These are phyloP conservation scores for Chanos chanos DNA, from an alignment of 2,797 vertebrate genomes.

Conservation along the genomic window DNA sequence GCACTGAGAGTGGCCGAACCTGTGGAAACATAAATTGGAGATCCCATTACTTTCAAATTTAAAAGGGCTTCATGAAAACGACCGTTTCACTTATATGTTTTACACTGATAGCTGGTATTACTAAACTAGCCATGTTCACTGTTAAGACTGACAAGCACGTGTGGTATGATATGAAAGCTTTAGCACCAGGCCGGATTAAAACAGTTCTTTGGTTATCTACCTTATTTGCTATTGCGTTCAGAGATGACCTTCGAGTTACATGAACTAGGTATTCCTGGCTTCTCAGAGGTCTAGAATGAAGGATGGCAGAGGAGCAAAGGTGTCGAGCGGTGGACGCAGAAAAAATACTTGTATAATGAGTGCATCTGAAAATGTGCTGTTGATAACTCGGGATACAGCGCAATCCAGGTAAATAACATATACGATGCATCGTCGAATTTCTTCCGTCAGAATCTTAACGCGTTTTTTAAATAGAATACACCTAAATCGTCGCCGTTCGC, in stretches of 20 bases:
- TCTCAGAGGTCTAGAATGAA: neutral
- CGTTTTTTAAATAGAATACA: too few species aligned
- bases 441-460: neutral
- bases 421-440: slow-evolving; percentile 8
- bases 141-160: too few species aligned
- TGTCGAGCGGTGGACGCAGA: neutral
- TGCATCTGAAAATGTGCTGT: neutral
- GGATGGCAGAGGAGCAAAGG: neutral
- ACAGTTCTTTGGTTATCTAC: neutral
- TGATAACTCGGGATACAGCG: slow-evolving; percentile 3
- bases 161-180: too few species aligned
- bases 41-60: neutral
- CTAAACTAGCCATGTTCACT: too few species aligned
- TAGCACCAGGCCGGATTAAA: neutral
- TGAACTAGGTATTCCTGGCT: neutral
- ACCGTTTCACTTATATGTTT: too few species aligned
- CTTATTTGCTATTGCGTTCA: neutral
- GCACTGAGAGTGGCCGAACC: slow-evolving; percentile 3
- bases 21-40: neutral
- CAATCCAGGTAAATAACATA: neutral
- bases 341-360: neutral
- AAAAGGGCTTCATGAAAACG: neutral
- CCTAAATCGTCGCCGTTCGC: too few species aligned
- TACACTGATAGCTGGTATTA: too few species aligned
- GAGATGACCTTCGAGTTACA: slow-evolving; percentile 12